Conservation (phyloP, 2,797 vertebrate genomes). For the Dermochelys coriacea region DNA sequence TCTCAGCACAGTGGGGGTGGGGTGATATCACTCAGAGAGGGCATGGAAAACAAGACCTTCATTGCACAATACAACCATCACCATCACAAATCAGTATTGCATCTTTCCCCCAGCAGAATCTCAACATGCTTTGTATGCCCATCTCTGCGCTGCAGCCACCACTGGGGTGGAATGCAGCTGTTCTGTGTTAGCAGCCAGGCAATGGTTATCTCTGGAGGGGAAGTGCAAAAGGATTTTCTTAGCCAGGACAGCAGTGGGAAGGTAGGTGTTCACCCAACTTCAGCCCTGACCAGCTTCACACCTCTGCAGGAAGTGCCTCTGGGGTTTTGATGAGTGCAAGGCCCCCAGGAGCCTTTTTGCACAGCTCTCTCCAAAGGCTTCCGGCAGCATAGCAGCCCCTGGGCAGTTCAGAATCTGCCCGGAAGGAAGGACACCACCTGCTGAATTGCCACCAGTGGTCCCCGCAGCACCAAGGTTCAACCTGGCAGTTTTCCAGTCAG, state of each 20-base stretch:
- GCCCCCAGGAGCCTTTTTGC: not conserved
- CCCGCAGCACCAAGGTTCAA: too few species aligned
- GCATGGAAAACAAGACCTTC: not conserved
- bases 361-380: not conserved
- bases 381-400: too few species aligned
- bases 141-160: not conserved
- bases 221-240: not conserved
- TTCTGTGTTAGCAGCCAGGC: not conserved
- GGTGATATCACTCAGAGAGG: not conserved
- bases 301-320: not conserved
- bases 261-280: not conserved
- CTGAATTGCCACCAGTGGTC: too few species aligned
- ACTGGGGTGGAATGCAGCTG: not conserved
- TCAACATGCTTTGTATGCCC: not conserved
- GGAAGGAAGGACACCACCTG: too few species aligned
- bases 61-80: not conserved
- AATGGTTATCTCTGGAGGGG: not conserved
- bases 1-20: not conserved
- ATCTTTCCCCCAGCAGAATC: not conserved
- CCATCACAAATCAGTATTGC: too few species aligned
- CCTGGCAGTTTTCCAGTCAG: too few species aligned
- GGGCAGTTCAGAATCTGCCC: too few species aligned
- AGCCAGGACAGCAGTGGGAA: not conserved
- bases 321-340: not conserved
- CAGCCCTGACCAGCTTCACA: not conserved